These are phyloP conservation scores for Trichonephila clavata DNA, from an alignment of 1,140 invertebrate species.

Conservation along the genomic window DNA sequence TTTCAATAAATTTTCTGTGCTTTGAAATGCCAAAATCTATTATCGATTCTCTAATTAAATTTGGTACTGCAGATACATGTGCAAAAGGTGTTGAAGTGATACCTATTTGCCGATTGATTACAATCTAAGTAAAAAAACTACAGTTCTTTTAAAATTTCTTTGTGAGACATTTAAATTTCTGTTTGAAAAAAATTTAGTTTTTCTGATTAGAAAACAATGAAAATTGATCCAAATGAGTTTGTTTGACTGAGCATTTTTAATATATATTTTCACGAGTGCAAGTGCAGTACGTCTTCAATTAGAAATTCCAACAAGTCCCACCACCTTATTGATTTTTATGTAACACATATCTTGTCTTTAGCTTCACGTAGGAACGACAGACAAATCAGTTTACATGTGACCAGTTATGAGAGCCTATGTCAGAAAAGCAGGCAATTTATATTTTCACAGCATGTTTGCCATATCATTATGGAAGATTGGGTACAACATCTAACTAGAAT, in stretches of 20 bases:
- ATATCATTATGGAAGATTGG: slow-evolving; percentile 55
- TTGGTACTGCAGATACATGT: not conserved
- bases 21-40: not conserved
- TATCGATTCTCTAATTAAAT: not conserved
- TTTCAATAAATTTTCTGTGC: not conserved
- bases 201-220: no score
- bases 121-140: not conserved
- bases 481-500: not conserved
- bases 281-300: slow-evolving; percentile 56
- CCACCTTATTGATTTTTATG: slow-evolving; percentile 12
- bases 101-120: not conserved
- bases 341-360: slow-evolving; percentile 36
- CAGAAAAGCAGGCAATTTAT: slow-evolving; percentile 46
- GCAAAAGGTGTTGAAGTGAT: not conserved
- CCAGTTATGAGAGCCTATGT: slow-evolving; percentile 69
- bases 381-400: slow-evolving; percentile 58
- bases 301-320: slow-evolving; percentile 19
- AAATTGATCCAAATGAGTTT: not conserved
- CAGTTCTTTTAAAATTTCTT: not conserved
- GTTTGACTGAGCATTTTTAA: not conserved
- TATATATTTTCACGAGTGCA: slow-evolving; percentile 16
- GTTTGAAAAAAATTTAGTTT: no score
- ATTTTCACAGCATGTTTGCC: slow-evolving; percentile 6
- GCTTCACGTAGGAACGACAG: slow-evolving; percentile 63
- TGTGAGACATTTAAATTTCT: not conserved